These are phyloP conservation scores for Abramis brama DNA, from an alignment of 2,113 vertebrate genomes.

Conservation along the genomic window DNA sequence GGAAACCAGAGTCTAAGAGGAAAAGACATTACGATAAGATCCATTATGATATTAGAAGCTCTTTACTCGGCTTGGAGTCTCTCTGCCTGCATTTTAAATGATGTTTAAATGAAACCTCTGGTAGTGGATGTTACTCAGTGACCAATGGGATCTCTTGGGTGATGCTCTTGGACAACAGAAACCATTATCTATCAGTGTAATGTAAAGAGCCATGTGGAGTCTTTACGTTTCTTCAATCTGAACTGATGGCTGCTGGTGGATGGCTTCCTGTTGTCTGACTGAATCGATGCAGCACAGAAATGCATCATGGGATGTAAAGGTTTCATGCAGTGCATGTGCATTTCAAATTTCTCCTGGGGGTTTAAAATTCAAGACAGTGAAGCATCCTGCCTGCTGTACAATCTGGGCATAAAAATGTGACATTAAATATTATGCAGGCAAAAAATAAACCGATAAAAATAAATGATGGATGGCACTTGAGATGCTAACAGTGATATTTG, in stretches of 20 bases:
- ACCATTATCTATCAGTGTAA: slow-evolving; percentile 9
- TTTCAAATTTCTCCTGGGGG: neutral
- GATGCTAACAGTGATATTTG: too few relatives aligned
- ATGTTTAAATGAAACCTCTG: slow-evolving; percentile 29
- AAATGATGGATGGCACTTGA: neutral
- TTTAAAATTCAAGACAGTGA: slow-evolving; percentile 3
- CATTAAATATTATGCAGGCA: neutral
- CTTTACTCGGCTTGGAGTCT: slow-evolving; percentile 14
- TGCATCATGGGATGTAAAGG: slow-evolving; percentile 9
- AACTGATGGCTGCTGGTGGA: neutral
- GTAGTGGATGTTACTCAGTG: neutral
- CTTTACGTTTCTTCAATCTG: slow-evolving; percentile 20
- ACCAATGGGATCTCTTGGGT: slow-evolving; percentile 12
- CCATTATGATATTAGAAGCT: slow-evolving; percentile 33
- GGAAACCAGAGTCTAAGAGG: slow-evolving; percentile 10
- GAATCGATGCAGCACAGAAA: neutral
- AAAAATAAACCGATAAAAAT: neutral
- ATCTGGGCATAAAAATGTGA: neutral
- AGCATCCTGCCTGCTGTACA: neutral
- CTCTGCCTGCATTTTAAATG: slow-evolving; percentile 14
- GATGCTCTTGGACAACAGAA: slow-evolving; percentile 23
- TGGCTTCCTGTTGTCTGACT: slow-evolving; percentile 11
- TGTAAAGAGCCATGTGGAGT: slow-evolving; percentile 4
- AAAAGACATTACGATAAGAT: slow-evolving; percentile 29
- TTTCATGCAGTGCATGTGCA: neutral